Base-by-base conservation (phyloP, 2,888 invertebrate species). In the Drosophila silvestris region DNA sequence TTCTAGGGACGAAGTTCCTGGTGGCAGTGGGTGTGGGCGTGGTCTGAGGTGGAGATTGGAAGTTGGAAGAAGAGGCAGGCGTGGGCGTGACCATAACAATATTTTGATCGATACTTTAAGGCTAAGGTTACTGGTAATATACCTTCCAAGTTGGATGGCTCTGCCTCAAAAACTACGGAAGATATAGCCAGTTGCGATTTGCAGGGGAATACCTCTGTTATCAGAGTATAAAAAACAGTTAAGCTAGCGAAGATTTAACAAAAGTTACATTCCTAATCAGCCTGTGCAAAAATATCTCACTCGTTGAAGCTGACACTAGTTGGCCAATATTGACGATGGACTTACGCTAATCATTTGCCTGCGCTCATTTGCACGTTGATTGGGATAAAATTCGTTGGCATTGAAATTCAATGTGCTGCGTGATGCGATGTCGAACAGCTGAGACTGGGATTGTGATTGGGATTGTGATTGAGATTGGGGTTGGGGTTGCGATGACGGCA, bases 371-470 rank as follows among this genome's bases (percentile, higher is more conserved):
- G 16, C 1, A 16, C 16, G 6, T 14, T 6, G 52, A 19, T 0
- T 14, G 14, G 71, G 69, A n/a, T 14, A 22, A 41, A 78, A 79
- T n/a, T 69, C 78, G 19, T 14, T 41, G n/a, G 82, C 79, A 52
- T 78, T 73, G 57, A 58, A 61, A 30, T 81, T 79, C 5, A 79
- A 51, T 4, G 62, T 53, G 67, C 72, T 79, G 22, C 37, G 33
- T 10, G 66, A 54, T 10, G 52, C 58, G 51, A 66, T 47, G 10
- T 28, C 12, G 0, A 28, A n/a, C 19, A 58, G 4, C 10, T 54
- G 65, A 12, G 39, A 37, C 12, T 66, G 50, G 0, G 57, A 57
- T 37, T 59, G 35, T 2, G 53, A 57, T 41, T 56, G 65, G 2
- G 26, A 26, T 41, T 62, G 65, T 0, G 54, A 58, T 41, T 59